phyloP scores from a whole-genome alignment of 2,113 vertebrate genomes.

The Orthochromis indermauri region DNA sequence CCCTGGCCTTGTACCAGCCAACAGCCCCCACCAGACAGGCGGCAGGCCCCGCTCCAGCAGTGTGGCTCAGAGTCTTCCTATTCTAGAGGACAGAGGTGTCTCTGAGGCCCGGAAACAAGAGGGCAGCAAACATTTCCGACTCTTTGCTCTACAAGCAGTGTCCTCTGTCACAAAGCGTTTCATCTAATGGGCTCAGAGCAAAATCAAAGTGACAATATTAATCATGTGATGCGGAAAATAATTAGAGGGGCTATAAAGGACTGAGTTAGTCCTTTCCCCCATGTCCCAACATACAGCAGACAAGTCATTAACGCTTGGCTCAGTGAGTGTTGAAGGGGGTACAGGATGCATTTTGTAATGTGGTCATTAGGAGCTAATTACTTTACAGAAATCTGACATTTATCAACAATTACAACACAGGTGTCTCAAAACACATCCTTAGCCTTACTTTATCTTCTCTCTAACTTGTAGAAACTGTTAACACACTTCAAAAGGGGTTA shows the following conservation, averaged over 20 bases:
- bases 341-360: not conserved
- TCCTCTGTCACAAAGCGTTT: constrained; percentile 12
- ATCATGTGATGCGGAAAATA: constrained; percentile 49
- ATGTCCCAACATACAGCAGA: not conserved
- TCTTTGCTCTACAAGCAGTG: not conserved
- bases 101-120: not conserved
- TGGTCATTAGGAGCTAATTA: not conserved
- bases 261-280: not conserved
- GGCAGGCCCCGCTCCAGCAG: not conserved
- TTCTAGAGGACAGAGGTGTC: constrained; percentile 9
- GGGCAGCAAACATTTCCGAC: not conserved
- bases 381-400: not conserved
- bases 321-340: not conserved
- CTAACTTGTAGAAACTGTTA: not conserved
- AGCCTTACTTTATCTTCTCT: not conserved
- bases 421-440: not conserved
- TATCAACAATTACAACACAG: not conserved
- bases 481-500: not conserved
- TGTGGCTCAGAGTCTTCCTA: not conserved
- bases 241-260: constrained; percentile 44
- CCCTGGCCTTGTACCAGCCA: constrained; percentile 18
- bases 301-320: not conserved
- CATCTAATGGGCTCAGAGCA: constrained; percentile 8
- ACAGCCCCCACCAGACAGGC: not conserved
- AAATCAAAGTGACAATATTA: constrained; percentile 62